A percentile compares a stretch with the other conserved stretches of the same genome.
phyloP scores from a whole-genome alignment of 1,140 invertebrate genomes.

The Drusus annulatus region DNA sequence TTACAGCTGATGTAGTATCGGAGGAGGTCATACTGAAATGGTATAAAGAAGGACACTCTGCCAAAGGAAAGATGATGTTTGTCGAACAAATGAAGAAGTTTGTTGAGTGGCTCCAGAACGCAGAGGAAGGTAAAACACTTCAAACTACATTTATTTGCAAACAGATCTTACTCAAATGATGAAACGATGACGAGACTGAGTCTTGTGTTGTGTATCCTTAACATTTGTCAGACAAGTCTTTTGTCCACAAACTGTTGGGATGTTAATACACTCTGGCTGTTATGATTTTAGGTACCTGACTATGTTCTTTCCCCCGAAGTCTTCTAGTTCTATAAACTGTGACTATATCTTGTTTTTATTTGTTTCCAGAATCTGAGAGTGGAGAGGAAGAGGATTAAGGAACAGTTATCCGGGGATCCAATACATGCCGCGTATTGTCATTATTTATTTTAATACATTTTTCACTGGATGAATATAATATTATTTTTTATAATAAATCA shows the following conservation, averaged over 20 bases:
- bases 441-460: slow-evolving; percentile 44
- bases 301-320: not conserved
- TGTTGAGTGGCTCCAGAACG: slow-evolving; percentile 96
- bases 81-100: slow-evolving; percentile 98
- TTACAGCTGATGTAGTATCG: slow-evolving; percentile 86
- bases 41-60: slow-evolving; percentile 93
- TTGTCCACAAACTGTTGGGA: slow-evolving; percentile 11
- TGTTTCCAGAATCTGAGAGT: slow-evolving; percentile 57
- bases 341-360: not conserved
- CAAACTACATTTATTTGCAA: not conserved
- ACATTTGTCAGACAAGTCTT: slow-evolving; percentile 27
- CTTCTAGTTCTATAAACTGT: not conserved
- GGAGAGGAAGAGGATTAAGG: slow-evolving; percentile 57
- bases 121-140: slow-evolving; percentile 82
- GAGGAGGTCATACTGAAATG: slow-evolving; percentile 95
- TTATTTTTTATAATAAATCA: slow-evolving; percentile 43
- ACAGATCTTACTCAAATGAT: slow-evolving; percentile 22
- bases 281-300: slow-evolving; percentile 44
- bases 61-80: slow-evolving; percentile 97
- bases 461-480: slow-evolving; percentile 43
- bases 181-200: slow-evolving; percentile 56
- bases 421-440: slow-evolving; percentile 35
- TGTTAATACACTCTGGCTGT: not conserved
- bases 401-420: not conserved
- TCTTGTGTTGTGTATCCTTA: not conserved